Conservation (phyloP, 2,113 vertebrate genomes). For the Phylloscopus whistleri region DNA sequence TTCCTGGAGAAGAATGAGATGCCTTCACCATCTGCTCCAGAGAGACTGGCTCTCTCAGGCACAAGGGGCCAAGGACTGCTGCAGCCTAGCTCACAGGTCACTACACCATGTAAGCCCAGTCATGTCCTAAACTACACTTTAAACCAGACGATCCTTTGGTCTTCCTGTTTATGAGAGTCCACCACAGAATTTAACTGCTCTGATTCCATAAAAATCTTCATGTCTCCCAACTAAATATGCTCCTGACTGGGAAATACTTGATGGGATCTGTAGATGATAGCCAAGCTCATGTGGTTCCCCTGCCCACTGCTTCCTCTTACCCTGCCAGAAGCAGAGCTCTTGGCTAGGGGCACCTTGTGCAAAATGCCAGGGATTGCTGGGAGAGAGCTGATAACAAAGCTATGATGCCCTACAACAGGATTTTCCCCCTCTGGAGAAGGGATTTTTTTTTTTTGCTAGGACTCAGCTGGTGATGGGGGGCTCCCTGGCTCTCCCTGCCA, state of each 20-base stretch:
- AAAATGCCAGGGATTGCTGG: background rate
- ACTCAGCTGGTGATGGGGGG: rapidly evolving
- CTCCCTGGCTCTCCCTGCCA: rapidly evolving
- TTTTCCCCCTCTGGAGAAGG: background rate
- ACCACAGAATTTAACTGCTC: background rate
- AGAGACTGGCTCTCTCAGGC: background rate
- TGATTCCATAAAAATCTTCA: background rate
- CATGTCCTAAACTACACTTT: background rate
- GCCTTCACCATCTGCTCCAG: background rate
- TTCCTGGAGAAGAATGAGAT: background rate
- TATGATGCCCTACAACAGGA: background rate
- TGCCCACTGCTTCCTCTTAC: background rate
- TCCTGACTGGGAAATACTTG: background rate
- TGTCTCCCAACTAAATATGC: background rate
- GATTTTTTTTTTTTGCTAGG: background rate
- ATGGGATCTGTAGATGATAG: rapidly evolving
- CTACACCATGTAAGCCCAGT: background rate
- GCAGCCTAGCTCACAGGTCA: background rate
- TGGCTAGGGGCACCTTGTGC: background rate
- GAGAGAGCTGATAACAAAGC: background rate
- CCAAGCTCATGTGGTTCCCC: background rate
- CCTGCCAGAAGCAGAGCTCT: rapidly evolving
- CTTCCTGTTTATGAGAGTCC: background rate
- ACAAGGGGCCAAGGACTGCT: rapidly evolving
- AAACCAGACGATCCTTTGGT: background rate